Evolutionary conservation across 2,888 invertebrate species (phyloP).

Genomic region (Drosophila yooni): DNA sequence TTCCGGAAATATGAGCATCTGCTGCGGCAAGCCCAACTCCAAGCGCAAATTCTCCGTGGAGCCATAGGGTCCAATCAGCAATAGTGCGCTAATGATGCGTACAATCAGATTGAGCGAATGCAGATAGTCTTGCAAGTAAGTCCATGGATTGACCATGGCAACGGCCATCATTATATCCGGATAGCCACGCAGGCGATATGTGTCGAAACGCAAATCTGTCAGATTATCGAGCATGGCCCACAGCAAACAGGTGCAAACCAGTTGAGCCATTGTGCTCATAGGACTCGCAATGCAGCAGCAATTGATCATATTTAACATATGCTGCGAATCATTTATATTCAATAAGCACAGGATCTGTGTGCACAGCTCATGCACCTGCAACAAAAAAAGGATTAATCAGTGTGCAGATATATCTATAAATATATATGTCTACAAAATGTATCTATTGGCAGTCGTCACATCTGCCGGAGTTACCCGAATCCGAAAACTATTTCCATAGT

Average conservation of each 20-base stretch:
- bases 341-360: constrained; percentile 41
- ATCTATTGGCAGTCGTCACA: neutral
- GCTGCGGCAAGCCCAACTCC: constrained; percentile 45
- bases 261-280: constrained; percentile 57
- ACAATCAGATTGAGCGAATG: constrained; percentile 59
- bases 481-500: neutral
- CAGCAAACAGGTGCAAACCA: constrained; percentile 53
- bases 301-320: constrained; percentile 51
- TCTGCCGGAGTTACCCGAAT: neutral
- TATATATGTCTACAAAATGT: neutral
- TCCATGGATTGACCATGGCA: constrained; percentile 47
- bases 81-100: constrained; percentile 36
- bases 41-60: constrained; percentile 38
- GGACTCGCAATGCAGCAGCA: constrained; percentile 61
- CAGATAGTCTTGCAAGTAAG: constrained; percentile 50
- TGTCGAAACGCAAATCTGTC: constrained; percentile 47
- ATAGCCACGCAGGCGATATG: constrained; percentile 47
- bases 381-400: neutral
- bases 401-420: no score
- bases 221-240: constrained; percentile 58
- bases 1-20: constrained; percentile 33
- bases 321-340: constrained; percentile 39
- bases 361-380: constrained; percentile 55
- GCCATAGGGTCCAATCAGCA: constrained; percentile 52
- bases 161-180: constrained; percentile 51